A percentile compares a stretch with the other conserved stretches of the same genome.
phyloP scores from a whole-genome alignment of 2,797 vertebrate species.

The Fringilla coelebs region DNA sequence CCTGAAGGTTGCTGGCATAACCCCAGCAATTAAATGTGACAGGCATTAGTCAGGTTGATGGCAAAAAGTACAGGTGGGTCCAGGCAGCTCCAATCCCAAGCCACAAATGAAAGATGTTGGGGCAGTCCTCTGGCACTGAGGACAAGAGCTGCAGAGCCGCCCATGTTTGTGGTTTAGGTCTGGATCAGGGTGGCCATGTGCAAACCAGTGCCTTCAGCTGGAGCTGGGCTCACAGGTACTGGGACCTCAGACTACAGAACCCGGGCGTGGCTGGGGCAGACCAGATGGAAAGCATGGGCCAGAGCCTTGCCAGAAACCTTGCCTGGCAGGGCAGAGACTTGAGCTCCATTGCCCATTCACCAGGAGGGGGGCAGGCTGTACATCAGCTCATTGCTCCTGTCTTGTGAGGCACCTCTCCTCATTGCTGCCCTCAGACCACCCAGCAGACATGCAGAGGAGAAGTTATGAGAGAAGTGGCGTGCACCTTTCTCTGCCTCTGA shows the following conservation, averaged over 20 bases:
- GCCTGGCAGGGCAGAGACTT: no score
- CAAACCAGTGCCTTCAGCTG: not conserved
- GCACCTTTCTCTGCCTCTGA: not conserved
- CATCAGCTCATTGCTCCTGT: not conserved
- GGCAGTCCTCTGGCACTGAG: not conserved
- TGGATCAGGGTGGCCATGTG: fast-evolving
- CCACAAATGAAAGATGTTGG: not conserved
- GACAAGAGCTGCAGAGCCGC: not conserved
- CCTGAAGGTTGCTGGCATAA: not conserved
- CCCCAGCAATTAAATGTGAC: not conserved
- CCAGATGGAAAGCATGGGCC: not conserved
- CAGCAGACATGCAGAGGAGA: not conserved
- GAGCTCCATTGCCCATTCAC: not conserved
- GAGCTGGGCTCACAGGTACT: not conserved
- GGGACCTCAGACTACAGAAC: not conserved
- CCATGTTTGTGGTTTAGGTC: fast-evolving
- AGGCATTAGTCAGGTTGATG: not conserved
- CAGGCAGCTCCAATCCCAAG: not conserved
- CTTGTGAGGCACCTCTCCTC: not conserved
- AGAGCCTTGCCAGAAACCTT: not conserved
- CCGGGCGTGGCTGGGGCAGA: not conserved
- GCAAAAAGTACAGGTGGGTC: not conserved
- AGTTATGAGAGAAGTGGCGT: not conserved
- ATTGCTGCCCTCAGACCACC: not conserved
- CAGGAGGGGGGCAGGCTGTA: fast-evolving